Evolutionary conservation across 2,888 invertebrate genomes (phyloP).

Genomic region (Euspilapteryx auroguttella): DNA sequence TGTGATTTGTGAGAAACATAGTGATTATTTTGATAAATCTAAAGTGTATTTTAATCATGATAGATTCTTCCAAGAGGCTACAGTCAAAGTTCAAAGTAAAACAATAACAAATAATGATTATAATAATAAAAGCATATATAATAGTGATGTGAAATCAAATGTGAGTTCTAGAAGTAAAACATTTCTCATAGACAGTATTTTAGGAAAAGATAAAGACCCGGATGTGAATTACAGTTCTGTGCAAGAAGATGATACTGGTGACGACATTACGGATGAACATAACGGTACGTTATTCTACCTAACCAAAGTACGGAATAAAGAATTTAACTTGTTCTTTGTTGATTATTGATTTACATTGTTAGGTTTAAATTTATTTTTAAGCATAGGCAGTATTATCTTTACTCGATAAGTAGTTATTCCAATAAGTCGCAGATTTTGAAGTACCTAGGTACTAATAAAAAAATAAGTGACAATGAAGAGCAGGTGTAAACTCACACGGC

Average conservation of each 20-base stretch:
- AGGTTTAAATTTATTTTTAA: too few species aligned
- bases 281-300: conserved; percentile 47
- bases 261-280: conserved; percentile 44
- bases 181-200: conserved; percentile 59
- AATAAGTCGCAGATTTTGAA: too few species aligned
- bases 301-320: too few species aligned
- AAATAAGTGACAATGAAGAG: too few species aligned
- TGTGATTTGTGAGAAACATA: conserved; percentile 47
- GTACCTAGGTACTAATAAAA: too few species aligned
- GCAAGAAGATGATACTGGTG: conserved; percentile 18
- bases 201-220: conserved; percentile 38
- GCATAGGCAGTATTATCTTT: too few species aligned
- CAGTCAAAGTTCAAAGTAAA: conserved; percentile 21
- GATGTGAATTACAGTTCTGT: conserved; percentile 12
- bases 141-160: not conserved
- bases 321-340: too few species aligned
- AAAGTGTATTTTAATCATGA: conserved; percentile 13
- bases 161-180: conserved; percentile 31
- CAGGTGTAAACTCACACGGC: too few species aligned
- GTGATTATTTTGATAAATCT: conserved; percentile 28
- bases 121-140: not conserved
- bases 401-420: too few species aligned
- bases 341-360: too few species aligned
- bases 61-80: conserved; percentile 22
- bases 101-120: conserved; percentile 14